Base-by-base conservation (phyloP, 1,140 invertebrate species). In the Magallana gigas region DNA sequence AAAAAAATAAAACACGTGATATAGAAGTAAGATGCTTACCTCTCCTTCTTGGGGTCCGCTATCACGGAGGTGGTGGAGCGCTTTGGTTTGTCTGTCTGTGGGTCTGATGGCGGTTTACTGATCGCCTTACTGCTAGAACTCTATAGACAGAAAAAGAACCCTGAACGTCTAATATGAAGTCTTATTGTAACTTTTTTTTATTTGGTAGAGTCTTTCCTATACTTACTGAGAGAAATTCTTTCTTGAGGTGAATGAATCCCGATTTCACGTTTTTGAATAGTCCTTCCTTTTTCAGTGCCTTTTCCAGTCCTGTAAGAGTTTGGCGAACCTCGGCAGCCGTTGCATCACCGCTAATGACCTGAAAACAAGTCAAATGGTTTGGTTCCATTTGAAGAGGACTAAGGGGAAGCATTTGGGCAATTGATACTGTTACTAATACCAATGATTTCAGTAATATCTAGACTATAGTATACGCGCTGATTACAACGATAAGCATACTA, bases 221-320 rank as follows among this genome's bases (percentile, higher is more conserved):
- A 90, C 90, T 85, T 84, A 90, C 90, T 48, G 86, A 87, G 1
- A 90, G 81, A 60, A 91, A 90, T 3, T 90, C 89, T 88, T 91
- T 91, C 64, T 88, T 88, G 48, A 90, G 84, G 58, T 82, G 57
- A 18, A 86, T 87, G 23, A 91, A 91, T 57, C 88, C 89, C 56
- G 86, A 76, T 81, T 91, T 91, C 8, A 91, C 89, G 85, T 90
- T 91, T 85, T 91, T 91, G 57, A 88, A 91, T 6, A 91, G 85
- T 29, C 90, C 90, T 23, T 91, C 90, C n/a, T 91, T 88, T 59
- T 91, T 91, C n/a, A 91, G 62, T 0, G 88, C 87, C 64, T 90
- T 89, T 64, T 91, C 90, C 9, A 91, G 85, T 4, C 87, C 82
- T 36, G 76, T 89, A 14, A 91, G 85, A 18, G 86, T 84, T 6